A percentile compares a stretch with the other conserved stretches of the same genome.
phyloP scores from a whole-genome alignment of 2,113 vertebrate genomes.

The Poeciliopsis retropinna region DNA sequence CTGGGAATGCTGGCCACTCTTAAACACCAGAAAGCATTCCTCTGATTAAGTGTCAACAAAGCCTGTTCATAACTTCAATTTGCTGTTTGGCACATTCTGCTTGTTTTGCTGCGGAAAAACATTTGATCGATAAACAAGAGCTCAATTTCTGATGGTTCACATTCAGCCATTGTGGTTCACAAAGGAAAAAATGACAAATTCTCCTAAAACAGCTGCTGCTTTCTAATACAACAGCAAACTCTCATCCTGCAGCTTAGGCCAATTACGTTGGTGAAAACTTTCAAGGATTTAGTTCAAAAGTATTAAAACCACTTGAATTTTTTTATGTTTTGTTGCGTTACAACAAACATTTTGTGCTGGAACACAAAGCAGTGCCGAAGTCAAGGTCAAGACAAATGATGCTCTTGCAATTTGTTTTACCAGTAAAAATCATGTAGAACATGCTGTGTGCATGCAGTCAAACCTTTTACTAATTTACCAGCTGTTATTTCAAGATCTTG shows the following conservation, averaged over 20 bases:
- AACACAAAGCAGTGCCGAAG: neutral
- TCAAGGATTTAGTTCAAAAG: neutral
- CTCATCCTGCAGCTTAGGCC: slow-evolving; percentile 23
- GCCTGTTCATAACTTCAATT: slow-evolving; percentile 79
- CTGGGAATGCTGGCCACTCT: slow-evolving; percentile 23
- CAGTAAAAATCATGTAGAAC: neutral
- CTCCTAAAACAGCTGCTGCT: slow-evolving; percentile 9
- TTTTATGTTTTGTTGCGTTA: neutral
- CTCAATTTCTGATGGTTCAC: slow-evolving; percentile 68
- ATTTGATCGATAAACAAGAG: slow-evolving; percentile 66
- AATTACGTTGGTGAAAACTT: slow-evolving; percentile 11
- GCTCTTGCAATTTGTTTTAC: neutral
- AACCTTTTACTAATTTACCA: neutral
- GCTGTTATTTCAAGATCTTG: neutral
- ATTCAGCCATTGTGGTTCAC: slow-evolving; percentile 52
- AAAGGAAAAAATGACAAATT: slow-evolving; percentile 34
- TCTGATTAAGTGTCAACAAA: slow-evolving; percentile 77
- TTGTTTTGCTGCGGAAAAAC: slow-evolving; percentile 52
- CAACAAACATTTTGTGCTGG: neutral
- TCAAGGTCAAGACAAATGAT: neutral
- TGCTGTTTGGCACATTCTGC: slow-evolving; percentile 74
- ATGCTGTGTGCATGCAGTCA: no score
- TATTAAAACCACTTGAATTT: neutral
- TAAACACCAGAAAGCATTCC: slow-evolving; percentile 63
- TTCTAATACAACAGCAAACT: slow-evolving; percentile 25